Percentiles rank a stretch among this genome's conserved stretches.
phyloP scores from a whole-genome alignment of 1,140 invertebrate species.

The Anoplolepis gracilipes region DNA sequence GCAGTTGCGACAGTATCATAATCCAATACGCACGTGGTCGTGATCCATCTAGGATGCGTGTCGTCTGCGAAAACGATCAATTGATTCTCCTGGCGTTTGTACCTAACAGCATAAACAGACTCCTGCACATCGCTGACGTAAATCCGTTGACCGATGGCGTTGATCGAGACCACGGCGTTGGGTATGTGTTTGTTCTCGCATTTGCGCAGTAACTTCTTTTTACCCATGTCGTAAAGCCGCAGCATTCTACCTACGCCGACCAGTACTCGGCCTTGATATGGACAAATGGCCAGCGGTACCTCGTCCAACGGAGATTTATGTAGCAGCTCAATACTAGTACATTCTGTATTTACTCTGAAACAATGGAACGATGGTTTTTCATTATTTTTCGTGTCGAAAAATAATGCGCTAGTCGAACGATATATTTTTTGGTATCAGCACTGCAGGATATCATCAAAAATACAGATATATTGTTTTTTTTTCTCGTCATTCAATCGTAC shows the following conservation, averaged over 20 bases:
- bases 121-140: conserved; percentile 99
- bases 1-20: conserved; percentile 98
- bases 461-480: conserved; percentile 76
- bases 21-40: conserved; percentile 96
- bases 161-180: conserved; percentile 97
- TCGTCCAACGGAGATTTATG: conserved; percentile 98
- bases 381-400: background rate
- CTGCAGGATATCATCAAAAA: conserved; percentile 84
- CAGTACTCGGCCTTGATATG: conserved; percentile 96
- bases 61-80: conserved; percentile 99
- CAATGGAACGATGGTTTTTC: conserved; percentile 70
- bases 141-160: conserved; percentile 96
- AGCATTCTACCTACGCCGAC: conserved; percentile 97
- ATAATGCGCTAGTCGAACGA: background rate
- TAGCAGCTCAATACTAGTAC: conserved; percentile 94
- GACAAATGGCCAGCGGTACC: conserved; percentile 94
- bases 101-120: conserved; percentile 98
- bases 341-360: conserved; percentile 88
- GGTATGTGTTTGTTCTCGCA: conserved; percentile 99
- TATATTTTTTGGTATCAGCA: conserved; percentile 63
- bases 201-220: conserved; percentile 98
- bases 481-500: conserved; percentile 78
- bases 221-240: conserved; percentile 98
- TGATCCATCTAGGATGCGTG: conserved; percentile 98
- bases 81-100: conserved; percentile 98